A percentile compares a stretch with the other conserved stretches of the same genome.
These are phyloP conservation scores for Megaustenia siamemsis DNA, from an alignment of 2,888 invertebrate genomes.

Conservation along the genomic window DNA sequence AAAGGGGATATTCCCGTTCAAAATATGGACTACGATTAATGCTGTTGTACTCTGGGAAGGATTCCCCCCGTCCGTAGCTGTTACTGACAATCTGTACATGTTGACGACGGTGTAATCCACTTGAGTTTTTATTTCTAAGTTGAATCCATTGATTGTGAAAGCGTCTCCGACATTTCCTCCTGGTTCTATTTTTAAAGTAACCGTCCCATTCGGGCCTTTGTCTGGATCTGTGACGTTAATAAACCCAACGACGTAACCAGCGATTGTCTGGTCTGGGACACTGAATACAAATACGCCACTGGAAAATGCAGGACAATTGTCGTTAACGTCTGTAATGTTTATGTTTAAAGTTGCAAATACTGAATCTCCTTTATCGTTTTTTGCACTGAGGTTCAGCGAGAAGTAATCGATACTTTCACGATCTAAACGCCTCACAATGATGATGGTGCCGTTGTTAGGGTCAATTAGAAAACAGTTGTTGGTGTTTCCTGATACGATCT, in stretches of 20 bases:
- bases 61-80: constrained; percentile 61
- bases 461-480: constrained; percentile 90
- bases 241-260: constrained; percentile 90
- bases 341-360: constrained; percentile 85
- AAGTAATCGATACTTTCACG: constrained; percentile 84
- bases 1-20: constrained; percentile 59
- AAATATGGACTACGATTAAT: constrained; percentile 61
- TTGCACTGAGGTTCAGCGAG: constrained; percentile 58
- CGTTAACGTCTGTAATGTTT: constrained; percentile 93
- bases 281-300: constrained; percentile 84
- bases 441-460: constrained; percentile 92
- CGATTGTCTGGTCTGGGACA: constrained; percentile 91
- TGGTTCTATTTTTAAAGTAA: constrained; percentile 85
- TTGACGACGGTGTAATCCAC: constrained; percentile 61
- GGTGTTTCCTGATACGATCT: constrained; percentile 88
- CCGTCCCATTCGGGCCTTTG: constrained; percentile 88
- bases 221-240: constrained; percentile 91
- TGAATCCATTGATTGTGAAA: constrained; percentile 57
- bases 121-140: constrained; percentile 56
- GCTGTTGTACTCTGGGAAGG: constrained; percentile 58
- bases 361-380: constrained; percentile 49
- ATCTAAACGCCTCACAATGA: constrained; percentile 89
- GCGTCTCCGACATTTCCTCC: constrained; percentile 64
- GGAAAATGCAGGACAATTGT: constrained; percentile 86
- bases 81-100: constrained; percentile 62